Base-by-base conservation (phyloP, 2,888 invertebrate genomes). In the Rotaria magnacalcarata region DNA sequence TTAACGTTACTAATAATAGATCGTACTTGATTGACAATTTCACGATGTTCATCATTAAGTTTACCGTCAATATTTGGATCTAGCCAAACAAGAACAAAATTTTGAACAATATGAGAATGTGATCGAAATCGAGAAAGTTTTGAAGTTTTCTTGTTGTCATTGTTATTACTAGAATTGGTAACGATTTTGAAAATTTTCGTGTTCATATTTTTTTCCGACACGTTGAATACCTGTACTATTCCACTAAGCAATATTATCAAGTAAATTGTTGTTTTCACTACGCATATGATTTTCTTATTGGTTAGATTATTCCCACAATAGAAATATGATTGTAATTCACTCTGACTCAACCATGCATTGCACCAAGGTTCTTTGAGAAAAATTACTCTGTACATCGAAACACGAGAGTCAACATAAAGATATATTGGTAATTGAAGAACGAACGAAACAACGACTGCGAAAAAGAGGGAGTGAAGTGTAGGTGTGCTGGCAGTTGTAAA, bases 61-160 rank as follows among this genome's bases (percentile, higher is more conserved):
- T 2, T 1, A 47, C 19, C 41, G n/a, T 21, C 4, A 8, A 80
- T 24, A n/a, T 80, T 47, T 43, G 80, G 47, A 47, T 80, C 80
- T 47, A 80, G 19, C 80, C 80, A 80, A 24, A 80, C n/a, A 24
- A 80, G 80, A 80, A 80, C 21, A 47, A 80, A 80, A 43, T 80
- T 80, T 43, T 80, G 80, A 24, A 47, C n/a, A n/a, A 47, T 11
- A 47, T 24, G 80, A 67, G 34, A 19, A 67, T 41, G 34, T 19
- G 14, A 10, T 34, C 67, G 67, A 41, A 67, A 67, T 34, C 67
- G 67, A 19, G 67, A 67, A 19, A 19, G 0, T 19, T 4, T 67
- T 1, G 67, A 34, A 19, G 34, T 19, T 34, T 34, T 67, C 34
- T 27, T 27, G 6, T 67, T 41, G 0, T 19, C 19, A 19, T 67